phyloP scores from a whole-genome alignment of 2,113 vertebrate species.

The Crypturellus undulatus region DNA sequence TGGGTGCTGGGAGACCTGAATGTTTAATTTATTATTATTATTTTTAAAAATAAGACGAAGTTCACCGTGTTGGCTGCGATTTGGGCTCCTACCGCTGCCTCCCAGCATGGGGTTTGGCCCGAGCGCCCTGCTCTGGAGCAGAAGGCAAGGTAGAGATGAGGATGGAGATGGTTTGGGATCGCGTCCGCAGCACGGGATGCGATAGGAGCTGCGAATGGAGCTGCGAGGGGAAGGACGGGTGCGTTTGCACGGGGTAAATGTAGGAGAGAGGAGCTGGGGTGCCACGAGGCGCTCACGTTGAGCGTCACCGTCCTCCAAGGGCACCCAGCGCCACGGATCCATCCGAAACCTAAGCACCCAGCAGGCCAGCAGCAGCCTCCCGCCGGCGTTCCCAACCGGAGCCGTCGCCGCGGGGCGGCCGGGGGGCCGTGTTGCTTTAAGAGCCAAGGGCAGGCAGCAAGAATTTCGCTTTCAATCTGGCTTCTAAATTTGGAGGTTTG shows the following conservation, averaged over 20 bases:
- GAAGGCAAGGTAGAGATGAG: not conserved
- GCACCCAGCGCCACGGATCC: not conserved
- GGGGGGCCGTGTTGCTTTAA: conserved; percentile 63
- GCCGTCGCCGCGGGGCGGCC: not conserved
- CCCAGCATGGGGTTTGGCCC: not conserved
- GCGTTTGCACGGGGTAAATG: not conserved
- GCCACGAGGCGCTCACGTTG: not conserved
- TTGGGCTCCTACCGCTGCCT: fast-evolving
- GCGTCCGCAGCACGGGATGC: fast-evolving
- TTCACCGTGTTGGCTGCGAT: not conserved
- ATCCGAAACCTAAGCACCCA: not conserved
- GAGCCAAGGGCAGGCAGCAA: conserved; percentile 72
- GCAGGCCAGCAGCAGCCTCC: no score
- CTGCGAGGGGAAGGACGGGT: not conserved
- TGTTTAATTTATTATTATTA: not conserved
- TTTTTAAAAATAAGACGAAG: not conserved
- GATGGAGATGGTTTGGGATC: not conserved
- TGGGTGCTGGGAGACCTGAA: not conserved
- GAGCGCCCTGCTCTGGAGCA: fast-evolving
- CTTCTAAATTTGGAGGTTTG: conserved; percentile 84
- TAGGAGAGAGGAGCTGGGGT: not conserved
- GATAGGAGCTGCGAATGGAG: not conserved
- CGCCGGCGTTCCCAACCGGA: no score
- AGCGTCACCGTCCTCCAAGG: not conserved
- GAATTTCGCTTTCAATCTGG: conserved; percentile 82